phyloP scores from a whole-genome alignment of 2,113 vertebrate genomes.

The Sceloporus tristichus region DNA sequence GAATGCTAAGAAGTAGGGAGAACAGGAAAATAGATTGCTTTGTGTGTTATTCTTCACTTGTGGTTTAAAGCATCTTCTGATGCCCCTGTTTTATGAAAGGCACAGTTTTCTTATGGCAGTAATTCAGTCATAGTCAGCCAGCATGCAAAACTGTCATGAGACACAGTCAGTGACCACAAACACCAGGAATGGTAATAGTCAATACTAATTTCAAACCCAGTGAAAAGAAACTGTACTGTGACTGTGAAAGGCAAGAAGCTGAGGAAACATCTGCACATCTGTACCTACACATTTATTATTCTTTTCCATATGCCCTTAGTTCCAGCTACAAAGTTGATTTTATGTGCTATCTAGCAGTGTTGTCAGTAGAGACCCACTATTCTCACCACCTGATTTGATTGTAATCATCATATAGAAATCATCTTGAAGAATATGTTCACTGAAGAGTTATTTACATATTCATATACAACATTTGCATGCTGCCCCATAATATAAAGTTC shows the following conservation, averaged over 20 bases:
- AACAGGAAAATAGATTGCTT: background rate
- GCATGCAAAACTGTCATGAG: conserved; percentile 5
- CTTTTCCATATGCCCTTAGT: background rate
- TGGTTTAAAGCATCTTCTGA: background rate
- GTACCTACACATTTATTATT: background rate
- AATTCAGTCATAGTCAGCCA: conserved; percentile 8
- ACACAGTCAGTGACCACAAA: conserved; percentile 1
- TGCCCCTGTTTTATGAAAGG: background rate
- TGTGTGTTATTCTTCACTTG: background rate
- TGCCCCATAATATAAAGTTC: background rate
- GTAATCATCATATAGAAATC: background rate
- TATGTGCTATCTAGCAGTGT: background rate
- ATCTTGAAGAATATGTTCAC: conserved; percentile 1
- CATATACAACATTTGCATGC: background rate
- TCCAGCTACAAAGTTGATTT: background rate
- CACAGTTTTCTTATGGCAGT: background rate
- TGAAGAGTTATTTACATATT: background rate
- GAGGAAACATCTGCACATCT: background rate
- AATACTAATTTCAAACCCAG: conserved; percentile 4
- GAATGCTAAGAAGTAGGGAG: background rate
- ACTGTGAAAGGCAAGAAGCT: background rate
- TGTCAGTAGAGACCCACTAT: background rate
- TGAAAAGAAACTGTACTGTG: background rate
- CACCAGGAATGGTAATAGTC: background rate
- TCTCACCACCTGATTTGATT: background rate